These are phyloP conservation scores for Philaethria dido DNA, from an alignment of 2,888 invertebrate genomes.

Conservation along the genomic window DNA sequence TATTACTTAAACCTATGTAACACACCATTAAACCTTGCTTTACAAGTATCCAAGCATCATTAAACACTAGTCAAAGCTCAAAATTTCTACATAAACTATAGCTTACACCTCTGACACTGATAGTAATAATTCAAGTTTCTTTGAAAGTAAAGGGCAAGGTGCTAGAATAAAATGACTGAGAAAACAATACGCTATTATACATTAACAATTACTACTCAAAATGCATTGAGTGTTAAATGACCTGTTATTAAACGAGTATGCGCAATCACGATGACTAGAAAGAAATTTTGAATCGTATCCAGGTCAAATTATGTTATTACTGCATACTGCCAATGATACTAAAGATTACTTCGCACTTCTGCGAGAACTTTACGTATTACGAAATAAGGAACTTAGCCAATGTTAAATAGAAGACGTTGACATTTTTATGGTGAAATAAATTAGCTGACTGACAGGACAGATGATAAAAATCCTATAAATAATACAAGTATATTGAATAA, in stretches of 20 bases:
- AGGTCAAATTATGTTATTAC: conserved; percentile 41
- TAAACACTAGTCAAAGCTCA: not conserved
- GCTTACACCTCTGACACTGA: conserved; percentile 9
- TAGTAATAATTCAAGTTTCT: conserved; percentile 1
- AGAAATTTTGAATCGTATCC: conserved; percentile 30
- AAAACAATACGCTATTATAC: conserved; percentile 22
- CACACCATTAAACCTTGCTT: not conserved
- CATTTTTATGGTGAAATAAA: conserved; percentile 34
- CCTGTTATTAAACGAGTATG: conserved; percentile 29
- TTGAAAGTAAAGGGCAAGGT: conserved; percentile 5
- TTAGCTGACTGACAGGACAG: not conserved
- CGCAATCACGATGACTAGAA: conserved; percentile 40
- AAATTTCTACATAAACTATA: not conserved
- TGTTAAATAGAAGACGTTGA: conserved; percentile 25
- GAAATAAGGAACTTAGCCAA: conserved; percentile 36
- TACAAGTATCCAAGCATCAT: not conserved
- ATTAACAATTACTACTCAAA: conserved; percentile 21
- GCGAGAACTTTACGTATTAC: conserved; percentile 35
- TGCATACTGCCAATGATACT: conserved; percentile 18
- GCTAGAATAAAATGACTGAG: conserved; percentile 10
- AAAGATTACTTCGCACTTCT: conserved; percentile 37
- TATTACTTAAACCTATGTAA: not conserved
- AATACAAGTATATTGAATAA: not conserved
- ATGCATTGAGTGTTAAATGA: conserved; percentile 25
- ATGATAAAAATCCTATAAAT: not conserved